Conservation (phyloP, 2,888 invertebrate species). For the Cosmopolites sordidus region DNA sequence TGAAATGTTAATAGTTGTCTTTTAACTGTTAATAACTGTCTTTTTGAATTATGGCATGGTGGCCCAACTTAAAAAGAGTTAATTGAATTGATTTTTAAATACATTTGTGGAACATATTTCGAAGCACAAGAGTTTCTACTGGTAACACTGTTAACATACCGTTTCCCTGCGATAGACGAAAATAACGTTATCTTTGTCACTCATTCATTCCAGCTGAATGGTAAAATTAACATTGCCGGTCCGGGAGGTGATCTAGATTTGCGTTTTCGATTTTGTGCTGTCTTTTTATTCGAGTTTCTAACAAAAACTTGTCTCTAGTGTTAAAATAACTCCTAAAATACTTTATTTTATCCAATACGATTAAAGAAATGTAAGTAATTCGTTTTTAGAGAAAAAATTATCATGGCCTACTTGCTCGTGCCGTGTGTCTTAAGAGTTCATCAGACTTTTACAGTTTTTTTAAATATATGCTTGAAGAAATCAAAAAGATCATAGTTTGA, state of each 20-base stretch:
- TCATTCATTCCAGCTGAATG: conserved; percentile 3
- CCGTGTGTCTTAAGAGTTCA: not conserved
- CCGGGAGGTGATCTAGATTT: conserved; percentile 12
- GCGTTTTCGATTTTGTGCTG: conserved; percentile 5
- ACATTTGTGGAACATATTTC: too few relatives aligned
- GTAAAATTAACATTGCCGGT: conserved; percentile 12
- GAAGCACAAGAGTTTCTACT: too few relatives aligned
- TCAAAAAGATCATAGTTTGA: not conserved
- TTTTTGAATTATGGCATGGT: too few relatives aligned
- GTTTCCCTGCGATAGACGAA: not conserved
- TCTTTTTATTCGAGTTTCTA: conserved; percentile 4
- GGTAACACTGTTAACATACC: not conserved
- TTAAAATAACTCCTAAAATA: not conserved
- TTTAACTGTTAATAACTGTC: too few relatives aligned
- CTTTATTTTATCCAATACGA: too few relatives aligned
- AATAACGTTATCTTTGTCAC: not conserved
- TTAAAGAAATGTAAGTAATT: too few relatives aligned
- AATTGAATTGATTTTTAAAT: too few relatives aligned
- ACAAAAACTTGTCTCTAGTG: not conserved
- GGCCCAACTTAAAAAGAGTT: too few relatives aligned
- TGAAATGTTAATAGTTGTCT: too few relatives aligned
- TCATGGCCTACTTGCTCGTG: not conserved
- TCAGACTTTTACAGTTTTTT: not conserved
- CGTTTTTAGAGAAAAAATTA: too few relatives aligned
- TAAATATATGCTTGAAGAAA: not conserved